Base-by-base conservation (phyloP, 2,888 invertebrate species). In the Apotomis betuletana region DNA sequence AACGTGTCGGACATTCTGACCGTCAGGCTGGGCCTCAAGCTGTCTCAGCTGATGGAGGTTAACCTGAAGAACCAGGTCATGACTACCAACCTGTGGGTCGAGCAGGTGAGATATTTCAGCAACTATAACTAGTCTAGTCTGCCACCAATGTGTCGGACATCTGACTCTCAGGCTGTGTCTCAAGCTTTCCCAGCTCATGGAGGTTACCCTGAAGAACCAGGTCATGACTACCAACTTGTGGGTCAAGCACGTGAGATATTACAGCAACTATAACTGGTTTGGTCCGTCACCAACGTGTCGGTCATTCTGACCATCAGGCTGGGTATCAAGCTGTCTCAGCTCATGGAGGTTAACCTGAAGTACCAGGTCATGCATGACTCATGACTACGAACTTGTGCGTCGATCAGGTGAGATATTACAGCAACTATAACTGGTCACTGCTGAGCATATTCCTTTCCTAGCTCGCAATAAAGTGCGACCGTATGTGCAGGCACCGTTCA, bases 321-420 rank as follows among this genome's bases (percentile, higher is more conserved):
- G 70, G n/a, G n/a, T n/a, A n/a, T n/a, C n/a, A n/a, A n/a, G 87
- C 90, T 98, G 74, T 97, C 97, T 0, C 98, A 98, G 88, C 94
- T 98, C 51, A 57, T 5, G 89, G 98, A 98, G 87, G 97, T 97
- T 91, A 98, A 98, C 86, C 85, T 98, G 74, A 97, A 98, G 91
- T 98, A 97, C 87, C 98, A 98, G 90, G 97, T 98, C 75, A n/a
- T n/a, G n/a, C n/a, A n/a, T n/a, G n/a, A n/a, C n/a, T n/a, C n/a
- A n/a, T n/a, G n/a, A n/a, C n/a, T n/a, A n/a, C n/a, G n/a, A 98
- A 98, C 86, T 94, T 98, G 12, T 98, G 98, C 98, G 97, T 98
- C 0, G 97, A 97, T 77, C 98, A 98, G 95, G 97, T 97, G 85
- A 91, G 88, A 41, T 6, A 41, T 6, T 6, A 41, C 5, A 6